Percentiles rank a stretch among this genome's conserved stretches.
phyloP scores from a whole-genome alignment of 2,888 invertebrate genomes.

The Aelia acuminata region DNA sequence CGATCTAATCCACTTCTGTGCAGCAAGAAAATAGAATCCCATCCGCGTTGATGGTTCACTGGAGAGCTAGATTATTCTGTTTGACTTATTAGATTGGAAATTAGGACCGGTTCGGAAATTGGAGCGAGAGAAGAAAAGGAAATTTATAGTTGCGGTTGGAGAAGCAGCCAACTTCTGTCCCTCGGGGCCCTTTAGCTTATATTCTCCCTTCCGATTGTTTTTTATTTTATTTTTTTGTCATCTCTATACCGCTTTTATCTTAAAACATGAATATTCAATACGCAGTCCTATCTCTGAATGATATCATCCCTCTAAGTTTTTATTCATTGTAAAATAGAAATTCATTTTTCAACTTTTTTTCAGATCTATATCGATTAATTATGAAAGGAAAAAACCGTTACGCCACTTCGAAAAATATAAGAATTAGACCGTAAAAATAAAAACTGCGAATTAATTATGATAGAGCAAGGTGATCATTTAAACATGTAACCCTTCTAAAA shows the following conservation, averaged over 20 bases:
- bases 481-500: no score
- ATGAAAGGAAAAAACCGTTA: no score
- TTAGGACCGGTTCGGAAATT: not conserved
- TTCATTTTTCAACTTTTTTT: no score
- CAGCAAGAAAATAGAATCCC: not conserved
- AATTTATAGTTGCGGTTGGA: not conserved
- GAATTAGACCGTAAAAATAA: no score
- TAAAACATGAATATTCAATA: not conserved
- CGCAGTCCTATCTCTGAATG: not conserved
- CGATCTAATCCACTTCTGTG: not conserved
- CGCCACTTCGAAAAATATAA: no score
- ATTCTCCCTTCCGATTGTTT: not conserved
- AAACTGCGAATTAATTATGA: no score
- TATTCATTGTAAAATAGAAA: no score
- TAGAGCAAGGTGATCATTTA: no score
- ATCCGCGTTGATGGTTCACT: not conserved
- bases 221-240: not conserved
- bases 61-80: not conserved
- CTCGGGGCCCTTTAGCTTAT: not conserved
- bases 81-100: conserved; percentile 24
- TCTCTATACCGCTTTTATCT: not conserved
- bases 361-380: no score
- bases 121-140: not conserved
- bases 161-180: not conserved
- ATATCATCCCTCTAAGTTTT: no score